Evolutionary conservation across 53 echinoderm and acorn worm species (phyloP), one percentile per base, ranked within the genome.

Genomic region (Pentamera pediparva): DNA sequence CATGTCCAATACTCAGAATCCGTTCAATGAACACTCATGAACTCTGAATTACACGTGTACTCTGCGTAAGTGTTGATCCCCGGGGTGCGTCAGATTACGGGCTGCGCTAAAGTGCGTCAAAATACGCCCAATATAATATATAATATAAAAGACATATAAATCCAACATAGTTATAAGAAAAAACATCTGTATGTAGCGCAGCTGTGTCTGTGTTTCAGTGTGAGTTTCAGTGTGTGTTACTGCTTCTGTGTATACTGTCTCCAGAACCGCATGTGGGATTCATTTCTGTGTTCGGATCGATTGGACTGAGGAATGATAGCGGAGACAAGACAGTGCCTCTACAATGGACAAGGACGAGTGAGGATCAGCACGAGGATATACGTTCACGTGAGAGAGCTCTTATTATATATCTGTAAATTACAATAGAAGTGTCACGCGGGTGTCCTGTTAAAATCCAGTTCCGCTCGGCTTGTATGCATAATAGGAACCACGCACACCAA

Each of bases 21-120:
- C 6, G 26, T 58, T 58, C 59, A 58, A 58, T 58, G 7, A 58
- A 18, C 22, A 2, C 59, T 58, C 59, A 27, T 58, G 59, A 58
- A 3, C 18, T 8, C 1, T 4, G 29, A 58, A 6, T 58, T 0
- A 58, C 59, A 58, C 29, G 59, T 25, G 59, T 58, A 6, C 27
- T 58, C 59, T 58, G 29, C 24, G 0, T 58, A 0, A 58, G 28
- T 58, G 59, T 25, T 58, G 31, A 58, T 58, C 29, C 29, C 29
- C 29, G 29, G 59, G 22, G 1, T 56, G 3, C 56, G 56, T 56
- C 56, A 30, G 29, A 27, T 25, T 27, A 25, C 24, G 59, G 31
- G 59, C 26, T 58, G 59, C 59, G 59, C 59, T 30, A 58, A 58
- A 30, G 26, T 58, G 59, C 29, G 59, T 58, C 59, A 58, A 58